Percentiles rank a stretch among this genome's conserved stretches.
Evolutionary conservation across 2,113 vertebrate genomes (phyloP).

Genomic region (Aptenodytes patagonicus): DNA sequence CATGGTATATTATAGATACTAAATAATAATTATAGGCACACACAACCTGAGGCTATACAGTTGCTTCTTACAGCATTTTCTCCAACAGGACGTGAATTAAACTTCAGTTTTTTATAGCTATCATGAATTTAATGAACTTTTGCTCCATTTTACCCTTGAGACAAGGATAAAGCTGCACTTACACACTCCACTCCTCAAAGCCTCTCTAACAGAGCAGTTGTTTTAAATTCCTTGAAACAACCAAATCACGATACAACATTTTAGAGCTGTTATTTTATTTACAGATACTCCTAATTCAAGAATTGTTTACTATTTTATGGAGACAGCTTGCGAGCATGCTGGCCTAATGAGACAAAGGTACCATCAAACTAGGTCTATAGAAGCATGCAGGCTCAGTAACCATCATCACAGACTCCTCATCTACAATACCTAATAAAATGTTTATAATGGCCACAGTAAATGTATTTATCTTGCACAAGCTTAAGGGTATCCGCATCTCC

Average conservation of each 20-base stretch:
- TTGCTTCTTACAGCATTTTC: neutral
- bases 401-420: neutral
- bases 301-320: neutral
- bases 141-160: neutral
- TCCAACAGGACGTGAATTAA: neutral
- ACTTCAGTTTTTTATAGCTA: neutral
- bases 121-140: neutral
- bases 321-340: neutral
- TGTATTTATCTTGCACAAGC: neutral
- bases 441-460: neutral
- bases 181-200: neutral
- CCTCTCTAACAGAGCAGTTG: neutral
- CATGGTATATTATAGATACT: neutral
- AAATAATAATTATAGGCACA: neutral
- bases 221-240: neutral
- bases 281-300: fast-evolving
- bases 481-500: neutral
- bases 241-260: neutral
- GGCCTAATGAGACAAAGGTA: neutral
- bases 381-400: neutral
- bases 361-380: neutral
- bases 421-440: neutral
- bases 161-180: neutral
- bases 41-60: neutral
- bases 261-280: neutral